Evolutionary conservation across 2,797 vertebrate genomes (phyloP).

Genomic region (Periparus ater): DNA sequence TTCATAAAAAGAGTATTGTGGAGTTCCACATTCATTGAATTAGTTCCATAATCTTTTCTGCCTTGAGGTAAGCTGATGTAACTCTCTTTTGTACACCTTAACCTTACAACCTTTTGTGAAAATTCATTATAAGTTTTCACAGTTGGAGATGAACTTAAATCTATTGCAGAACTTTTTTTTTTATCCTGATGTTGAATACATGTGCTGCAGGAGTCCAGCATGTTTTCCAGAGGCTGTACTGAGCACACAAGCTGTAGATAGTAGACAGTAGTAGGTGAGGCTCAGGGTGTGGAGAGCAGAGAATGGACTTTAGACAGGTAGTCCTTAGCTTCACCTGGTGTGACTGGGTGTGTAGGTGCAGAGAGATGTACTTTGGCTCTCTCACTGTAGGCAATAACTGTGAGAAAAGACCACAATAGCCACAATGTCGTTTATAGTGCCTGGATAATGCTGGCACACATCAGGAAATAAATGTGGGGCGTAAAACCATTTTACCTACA

Average conservation of each 20-base stretch:
- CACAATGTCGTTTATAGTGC: neutral
- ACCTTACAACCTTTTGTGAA: neutral
- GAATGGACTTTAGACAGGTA: conserved; percentile 27
- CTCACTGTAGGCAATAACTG: neutral
- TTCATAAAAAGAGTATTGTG: neutral
- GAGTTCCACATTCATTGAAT: neutral
- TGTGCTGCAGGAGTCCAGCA: neutral
- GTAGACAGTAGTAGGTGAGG: neutral
- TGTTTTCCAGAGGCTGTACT: neutral
- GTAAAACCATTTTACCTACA: neutral
- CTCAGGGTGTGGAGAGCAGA: conserved; percentile 19
- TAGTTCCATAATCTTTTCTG: neutral
- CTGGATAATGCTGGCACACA: neutral
- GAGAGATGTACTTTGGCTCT: conserved; percentile 41
- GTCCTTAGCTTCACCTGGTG: neutral
- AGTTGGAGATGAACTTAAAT: neutral
- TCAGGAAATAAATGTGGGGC: neutral
- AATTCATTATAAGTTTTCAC: neutral
- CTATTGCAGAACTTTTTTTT: neutral
- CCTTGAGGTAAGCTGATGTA: neutral
- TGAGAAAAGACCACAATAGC: conserved; percentile 14
- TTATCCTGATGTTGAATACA: neutral
- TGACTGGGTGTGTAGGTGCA: conserved; percentile 30
- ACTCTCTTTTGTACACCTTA: neutral
- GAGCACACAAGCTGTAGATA: neutral